Evolutionary conservation across 2,888 invertebrate species (phyloP), one percentile per base, ranked within the genome.

Genomic region (Cancer borealis): DNA sequence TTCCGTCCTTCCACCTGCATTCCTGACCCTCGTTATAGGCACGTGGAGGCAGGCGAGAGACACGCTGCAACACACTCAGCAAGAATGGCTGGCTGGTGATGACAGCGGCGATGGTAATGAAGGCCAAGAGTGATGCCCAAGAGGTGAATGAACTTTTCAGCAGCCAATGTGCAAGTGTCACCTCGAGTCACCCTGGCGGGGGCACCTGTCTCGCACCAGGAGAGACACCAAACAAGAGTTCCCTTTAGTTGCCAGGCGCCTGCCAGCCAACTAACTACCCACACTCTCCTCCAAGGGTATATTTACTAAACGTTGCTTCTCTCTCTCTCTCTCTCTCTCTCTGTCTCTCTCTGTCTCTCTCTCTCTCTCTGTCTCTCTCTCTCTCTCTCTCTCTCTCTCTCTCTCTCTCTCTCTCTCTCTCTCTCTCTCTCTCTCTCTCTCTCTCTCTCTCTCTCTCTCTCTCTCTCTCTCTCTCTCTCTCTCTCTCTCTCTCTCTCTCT

Each of bases 201-300:
- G 54, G n/a, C 79, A 79, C 79, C 79, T 79, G 79, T 79, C 79
- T 30, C 30, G 14, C 79, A 79, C 30, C 12, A 54, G 79, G 79
- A 12, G 79, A 30, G 79, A 79, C 79, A 79, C 12, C 21, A 30
- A 79, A 79, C 30, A 79, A 79, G 79, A 79, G 73, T 21, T 73
- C 73, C 73, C 79, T 79, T 79, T 79, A 79, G 79, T 79, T 79
- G 79, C 79, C 79, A 79, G 79, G 79, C 79, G 79, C 79, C 79
- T 30, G 54, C 54, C 54, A 54, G 54, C 30, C 12, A 30, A 30
- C 79, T 30, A 79, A 79, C n/a, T 66, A 66, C 30, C 79, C 79
- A 30, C 79, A 26, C 79, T 3, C 79, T 30, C 79, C 12, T 30
- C 79, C 30, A 10, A 4, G 79, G 30, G 30, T 30, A 79, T 26